Percentiles rank a stretch among this genome's conserved stretches.
Evolutionary conservation across 2,113 vertebrate species (phyloP).

Genomic region (Deroptyus accipitrinus): DNA sequence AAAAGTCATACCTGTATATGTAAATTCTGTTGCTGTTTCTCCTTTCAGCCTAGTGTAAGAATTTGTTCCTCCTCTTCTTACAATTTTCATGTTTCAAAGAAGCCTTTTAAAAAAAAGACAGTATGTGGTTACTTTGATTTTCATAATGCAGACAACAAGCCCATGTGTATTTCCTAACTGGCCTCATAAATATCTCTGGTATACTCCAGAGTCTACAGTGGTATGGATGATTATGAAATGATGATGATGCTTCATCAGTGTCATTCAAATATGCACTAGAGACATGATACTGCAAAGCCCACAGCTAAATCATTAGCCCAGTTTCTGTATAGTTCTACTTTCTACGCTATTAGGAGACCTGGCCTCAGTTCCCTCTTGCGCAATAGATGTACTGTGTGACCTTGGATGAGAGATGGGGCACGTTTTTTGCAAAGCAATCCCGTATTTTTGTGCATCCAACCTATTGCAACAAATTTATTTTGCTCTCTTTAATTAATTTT

Average conservation of each 20-base stretch:
- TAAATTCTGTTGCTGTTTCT: neutral
- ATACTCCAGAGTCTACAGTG: neutral
- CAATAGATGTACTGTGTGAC: neutral
- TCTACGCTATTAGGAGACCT: neutral
- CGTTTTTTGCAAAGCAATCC: neutral
- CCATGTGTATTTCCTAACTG: neutral
- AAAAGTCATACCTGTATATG: neutral
- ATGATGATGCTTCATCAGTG: neutral
- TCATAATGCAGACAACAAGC: neutral
- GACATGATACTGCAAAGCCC: neutral
- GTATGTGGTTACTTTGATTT: neutral
- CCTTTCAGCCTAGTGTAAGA: neutral
- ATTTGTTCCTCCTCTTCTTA: neutral
- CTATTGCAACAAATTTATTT: neutral
- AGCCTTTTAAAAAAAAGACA: neutral
- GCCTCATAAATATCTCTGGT: neutral
- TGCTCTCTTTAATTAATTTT: neutral
- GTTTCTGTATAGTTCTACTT: neutral
- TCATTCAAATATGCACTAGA: neutral
- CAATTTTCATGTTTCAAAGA: neutral
- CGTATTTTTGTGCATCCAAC: neutral
- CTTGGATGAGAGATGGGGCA: neutral
- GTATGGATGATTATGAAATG: neutral
- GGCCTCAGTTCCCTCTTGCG: neutral
- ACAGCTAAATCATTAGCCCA: neutral